These are phyloP conservation scores for Macroramphosus scolopax DNA, from an alignment of 2,797 vertebrate genomes.

Conservation along the genomic window DNA sequence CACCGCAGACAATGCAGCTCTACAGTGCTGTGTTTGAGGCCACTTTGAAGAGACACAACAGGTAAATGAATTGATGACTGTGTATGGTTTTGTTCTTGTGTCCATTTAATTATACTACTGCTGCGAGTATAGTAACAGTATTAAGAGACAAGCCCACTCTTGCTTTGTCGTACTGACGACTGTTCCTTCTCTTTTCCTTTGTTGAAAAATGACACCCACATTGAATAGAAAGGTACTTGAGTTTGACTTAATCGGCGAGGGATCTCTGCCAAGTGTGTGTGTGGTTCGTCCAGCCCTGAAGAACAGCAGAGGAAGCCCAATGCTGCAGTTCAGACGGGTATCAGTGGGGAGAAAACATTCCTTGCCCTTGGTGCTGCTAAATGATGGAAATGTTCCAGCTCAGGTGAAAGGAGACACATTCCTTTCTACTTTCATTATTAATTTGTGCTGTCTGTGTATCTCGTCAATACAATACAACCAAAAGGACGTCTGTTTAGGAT, in stretches of 20 bases:
- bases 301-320: constrained; percentile 68
- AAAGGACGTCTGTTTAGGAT: too few species aligned
- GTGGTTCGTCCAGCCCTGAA: constrained; percentile 76
- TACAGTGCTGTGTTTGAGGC: constrained; percentile 61
- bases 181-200: background rate
- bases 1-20: constrained; percentile 48
- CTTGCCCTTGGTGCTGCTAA: constrained; percentile 82
- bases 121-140: too few species aligned
- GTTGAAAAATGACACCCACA: constrained; percentile 57
- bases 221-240: constrained; percentile 67
- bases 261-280: constrained; percentile 81
- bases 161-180: background rate
- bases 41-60: constrained; percentile 32
- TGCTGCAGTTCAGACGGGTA: constrained; percentile 83
- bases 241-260: constrained; percentile 84
- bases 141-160: background rate
- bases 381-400: constrained; percentile 70
- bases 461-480: too few species aligned
- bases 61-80: constrained; percentile 28
- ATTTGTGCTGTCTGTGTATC: too few species aligned
- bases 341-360: constrained; percentile 68
- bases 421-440: too few species aligned
- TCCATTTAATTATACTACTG: background rate
- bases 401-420: constrained; percentile 52
- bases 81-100: background rate